Base-by-base conservation (phyloP, 1,140 invertebrate species). In the Hycleus cichorii region DNA sequence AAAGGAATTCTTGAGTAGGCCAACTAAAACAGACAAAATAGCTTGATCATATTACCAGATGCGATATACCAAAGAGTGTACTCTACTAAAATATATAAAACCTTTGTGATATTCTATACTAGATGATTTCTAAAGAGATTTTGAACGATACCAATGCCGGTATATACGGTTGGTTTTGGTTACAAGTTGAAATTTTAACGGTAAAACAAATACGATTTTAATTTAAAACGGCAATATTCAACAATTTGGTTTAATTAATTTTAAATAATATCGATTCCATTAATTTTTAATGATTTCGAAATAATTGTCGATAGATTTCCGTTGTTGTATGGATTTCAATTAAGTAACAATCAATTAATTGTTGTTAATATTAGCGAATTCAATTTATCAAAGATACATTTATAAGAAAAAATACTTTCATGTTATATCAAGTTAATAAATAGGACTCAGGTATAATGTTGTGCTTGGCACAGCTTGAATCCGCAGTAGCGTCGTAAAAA, bases 391-490 rank as follows among this genome's bases (percentile, higher is more conserved):
- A 32, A 32, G 32, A 32, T 4, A 32, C 7, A 32, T 32, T 32
- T 32, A 32, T 32, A 32, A 32, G 32, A 32, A 32, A 53, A 42
- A 53, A 44, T 53, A 53, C 50, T 53, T 53, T 53, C 50, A 53
- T 53, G 50, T 53, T 32, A 53, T 53, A 53, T 53, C 45, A 45
- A 25, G 40, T 44, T 53, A 53, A 53, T 53, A 53, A 53, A 53
- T 53, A 53, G 51, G 38, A 12, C 42, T 45, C 26, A 42, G 46
- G 51, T 53, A 53, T 53, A 53, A 53, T 5, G n/a, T 45, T 12
- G 51, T 53, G 42, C 51, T 53, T 46, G 51, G 51, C 42, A 53
- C 51, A 46, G 39, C 40, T 38, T 42, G 51, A 53, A 53, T 46
- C 46, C 32, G 48, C 48, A 38, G 43, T 46, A 27, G 26, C 39